Percentiles rank a stretch among this genome's conserved stretches.
phyloP scores from a whole-genome alignment of 2,113 vertebrate species.

The Daphoenositta chrysoptera region DNA sequence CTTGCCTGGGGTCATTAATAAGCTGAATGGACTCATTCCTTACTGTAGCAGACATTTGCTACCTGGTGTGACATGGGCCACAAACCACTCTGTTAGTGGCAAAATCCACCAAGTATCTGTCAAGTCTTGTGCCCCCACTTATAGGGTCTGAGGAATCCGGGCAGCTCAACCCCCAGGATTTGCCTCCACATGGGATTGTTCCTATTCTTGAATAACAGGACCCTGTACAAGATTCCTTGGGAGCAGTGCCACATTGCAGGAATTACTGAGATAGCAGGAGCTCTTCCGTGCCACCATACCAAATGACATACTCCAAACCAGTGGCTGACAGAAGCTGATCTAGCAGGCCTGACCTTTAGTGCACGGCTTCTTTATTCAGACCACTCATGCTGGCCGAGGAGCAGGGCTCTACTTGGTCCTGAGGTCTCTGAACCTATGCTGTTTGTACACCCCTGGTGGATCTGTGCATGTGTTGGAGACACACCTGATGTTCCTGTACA shows the following conservation, averaged over 20 bases:
- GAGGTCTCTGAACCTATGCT: neutral
- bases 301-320: neutral
- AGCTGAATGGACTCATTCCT: neutral
- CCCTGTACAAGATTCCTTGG: rapidly evolving
- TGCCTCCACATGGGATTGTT: neutral
- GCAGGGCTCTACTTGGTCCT: neutral
- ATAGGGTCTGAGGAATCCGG: neutral
- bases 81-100: neutral
- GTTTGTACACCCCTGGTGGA: rapidly evolving
- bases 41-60: neutral
- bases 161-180: neutral
- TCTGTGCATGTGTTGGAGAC: rapidly evolving
- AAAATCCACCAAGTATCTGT: neutral
- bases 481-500: neutral
- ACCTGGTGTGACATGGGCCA: neutral
- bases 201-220: neutral
- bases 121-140: neutral
- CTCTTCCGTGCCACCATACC: neutral
- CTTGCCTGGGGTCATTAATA: neutral
- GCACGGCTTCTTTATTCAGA: rapidly evolving
- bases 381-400: rapidly evolving
- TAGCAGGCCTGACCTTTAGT: neutral
- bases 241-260: neutral
- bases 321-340: neutral
- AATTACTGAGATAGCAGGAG: neutral